A percentile compares a stretch with the other conserved stretches of the same genome.
Conservation (phyloP, 1,140 invertebrate genomes). For the Spodoptera frugiperda region DNA sequence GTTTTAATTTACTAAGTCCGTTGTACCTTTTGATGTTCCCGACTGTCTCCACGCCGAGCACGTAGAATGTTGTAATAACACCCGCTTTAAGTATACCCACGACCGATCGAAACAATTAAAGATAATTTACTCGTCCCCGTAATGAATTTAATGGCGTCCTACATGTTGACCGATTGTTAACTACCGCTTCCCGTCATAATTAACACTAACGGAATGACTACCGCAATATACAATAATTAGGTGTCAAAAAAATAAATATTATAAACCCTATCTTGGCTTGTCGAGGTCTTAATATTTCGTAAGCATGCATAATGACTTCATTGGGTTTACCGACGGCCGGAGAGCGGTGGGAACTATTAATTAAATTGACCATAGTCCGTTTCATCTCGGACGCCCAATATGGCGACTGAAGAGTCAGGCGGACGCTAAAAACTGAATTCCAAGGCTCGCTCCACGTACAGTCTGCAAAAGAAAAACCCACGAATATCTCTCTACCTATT, state of each 20-base stretch:
- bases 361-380: slow-evolving; percentile 73
- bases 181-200: slow-evolving; percentile 42
- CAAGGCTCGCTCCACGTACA: slow-evolving; percentile 59
- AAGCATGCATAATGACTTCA: slow-evolving; percentile 80
- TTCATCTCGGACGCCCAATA: slow-evolving; percentile 68
- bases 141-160: slow-evolving; percentile 43
- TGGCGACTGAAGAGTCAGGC: slow-evolving; percentile 65
- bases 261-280: slow-evolving; percentile 48
- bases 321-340: slow-evolving; percentile 53
- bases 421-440: slow-evolving; percentile 77
- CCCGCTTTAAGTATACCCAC: slow-evolving; percentile 29
- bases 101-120: slow-evolving; percentile 43
- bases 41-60: slow-evolving; percentile 71
- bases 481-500: slow-evolving; percentile 66
- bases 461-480: slow-evolving; percentile 69
- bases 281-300: slow-evolving; percentile 68
- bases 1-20: slow-evolving; percentile 81
- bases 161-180: slow-evolving; percentile 49
- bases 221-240: slow-evolving; percentile 49
- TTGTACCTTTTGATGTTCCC: slow-evolving; percentile 77
- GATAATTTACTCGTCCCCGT: slow-evolving; percentile 43
- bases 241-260: slow-evolving; percentile 53
- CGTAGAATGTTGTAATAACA: slow-evolving; percentile 56
- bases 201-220: slow-evolving; percentile 50
- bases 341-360: slow-evolving; percentile 71